A percentile compares a stretch with the other conserved stretches of the same genome.
These are phyloP conservation scores for Silurus glanis DNA, from an alignment of 2,113 vertebrate species.

Conservation along the genomic window DNA sequence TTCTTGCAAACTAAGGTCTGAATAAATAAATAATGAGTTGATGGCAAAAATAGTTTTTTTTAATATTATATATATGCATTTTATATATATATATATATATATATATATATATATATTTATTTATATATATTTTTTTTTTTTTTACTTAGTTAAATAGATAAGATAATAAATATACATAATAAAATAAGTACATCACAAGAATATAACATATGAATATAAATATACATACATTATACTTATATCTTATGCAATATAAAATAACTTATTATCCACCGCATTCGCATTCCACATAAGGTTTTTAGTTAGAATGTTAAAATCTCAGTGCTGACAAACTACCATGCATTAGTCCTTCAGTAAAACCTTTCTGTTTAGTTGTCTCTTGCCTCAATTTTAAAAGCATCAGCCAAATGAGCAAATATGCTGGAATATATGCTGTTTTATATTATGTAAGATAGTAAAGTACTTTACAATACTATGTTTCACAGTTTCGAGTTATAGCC, in stretches of 20 bases:
- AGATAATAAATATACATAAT: not conserved
- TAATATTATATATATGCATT: not conserved
- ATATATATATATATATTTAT: too few species aligned
- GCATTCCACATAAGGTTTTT: not conserved
- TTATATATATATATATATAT: too few species aligned
- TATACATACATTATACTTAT: not conserved
- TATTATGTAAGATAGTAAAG: not conserved
- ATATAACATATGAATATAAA: not conserved
- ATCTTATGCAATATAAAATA: not conserved
- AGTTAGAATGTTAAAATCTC: not conserved
- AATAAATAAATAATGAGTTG: not conserved
- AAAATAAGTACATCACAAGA: too few species aligned
- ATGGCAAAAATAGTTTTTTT: not conserved
- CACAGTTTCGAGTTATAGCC: not conserved
- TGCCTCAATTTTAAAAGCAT: not conserved
- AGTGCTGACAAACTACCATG: not conserved
- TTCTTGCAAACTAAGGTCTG: not conserved
- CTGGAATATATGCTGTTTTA: not conserved
- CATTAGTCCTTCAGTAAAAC: not conserved
- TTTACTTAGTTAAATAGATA: not conserved
- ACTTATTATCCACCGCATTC: not conserved
- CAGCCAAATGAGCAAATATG: not conserved
- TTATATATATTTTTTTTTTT: too few species aligned
- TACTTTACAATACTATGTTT: not conserved
- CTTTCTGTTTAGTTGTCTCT: not conserved